Evolutionary conservation across 2,113 vertebrate genomes (phyloP), one percentile per base, ranked within the genome.

Genomic region (Aix galericulata): DNA sequence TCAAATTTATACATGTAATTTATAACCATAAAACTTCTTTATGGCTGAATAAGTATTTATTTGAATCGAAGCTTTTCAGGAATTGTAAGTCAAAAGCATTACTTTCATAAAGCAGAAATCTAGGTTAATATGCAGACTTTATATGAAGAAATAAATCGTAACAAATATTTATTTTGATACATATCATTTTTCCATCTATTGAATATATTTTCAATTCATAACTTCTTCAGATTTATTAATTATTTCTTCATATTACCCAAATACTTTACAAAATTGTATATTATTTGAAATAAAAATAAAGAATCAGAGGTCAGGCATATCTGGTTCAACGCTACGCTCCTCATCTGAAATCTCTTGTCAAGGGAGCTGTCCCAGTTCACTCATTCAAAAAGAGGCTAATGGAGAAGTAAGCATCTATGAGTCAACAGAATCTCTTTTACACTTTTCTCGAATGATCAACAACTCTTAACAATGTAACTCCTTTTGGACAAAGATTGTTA

Each of bases 121-220:
- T 73, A 10, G 38, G 42, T 69, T 83, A 91, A 71, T 36, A 71
- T 63, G 23, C 17, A 75, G 55, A n/a, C 8, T 66, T 63, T 22
- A 59, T 18, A 9, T 72, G 53, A 82, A 91, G 32, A 75, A 91
- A 81, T 73, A 92, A 93, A 92, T 82, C 22, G 85, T 63, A 87
- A 80, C 40, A 86, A 82, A 80, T 71, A 87, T 78, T 84, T 86
- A 81, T 1, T 59, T 82, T 79, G 22, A 96, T 82, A 68, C 2
- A 23, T 42, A 5, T 52, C 6, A 89, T 66, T 86, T 90, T 91
- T 87, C 31, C 59, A 21, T 53, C 34, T 42, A 22, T 48, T 13
- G 50, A 88, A 62, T 31, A 21, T 36, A 85, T 82, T 89, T 88
- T 78, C 8, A 82, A n/a, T 85, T 60, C 44, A 55, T 25, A 83